Evolutionary conservation across 2,888 invertebrate species (phyloP).

Genomic region (Linnaemya tessellans): DNA sequence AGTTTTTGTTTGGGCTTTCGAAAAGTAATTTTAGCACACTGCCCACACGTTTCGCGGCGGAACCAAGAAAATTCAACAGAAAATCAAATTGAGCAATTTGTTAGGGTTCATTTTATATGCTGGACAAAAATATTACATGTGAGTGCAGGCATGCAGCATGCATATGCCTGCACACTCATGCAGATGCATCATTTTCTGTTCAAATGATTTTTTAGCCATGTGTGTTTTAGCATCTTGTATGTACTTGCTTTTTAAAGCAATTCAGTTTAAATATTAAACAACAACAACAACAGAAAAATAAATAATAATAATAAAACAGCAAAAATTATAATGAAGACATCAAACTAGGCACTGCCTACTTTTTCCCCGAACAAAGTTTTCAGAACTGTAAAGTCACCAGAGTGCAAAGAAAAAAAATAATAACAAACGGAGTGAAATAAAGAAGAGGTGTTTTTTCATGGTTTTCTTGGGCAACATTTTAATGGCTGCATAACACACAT

Average conservation of each 20-base stretch:
- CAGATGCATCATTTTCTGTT: slow-evolving; percentile 12
- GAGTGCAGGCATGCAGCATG: background rate
- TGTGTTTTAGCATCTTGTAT: slow-evolving; percentile 23
- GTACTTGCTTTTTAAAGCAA: slow-evolving; percentile 45
- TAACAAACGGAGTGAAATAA: background rate
- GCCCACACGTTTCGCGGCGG: slow-evolving; percentile 55
- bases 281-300: background rate
- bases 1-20: slow-evolving; percentile 13
- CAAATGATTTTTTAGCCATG: slow-evolving; percentile 26
- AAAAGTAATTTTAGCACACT: slow-evolving; percentile 69
- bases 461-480: slow-evolving; percentile 51
- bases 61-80: slow-evolving; percentile 47
- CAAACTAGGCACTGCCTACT: slow-evolving; percentile 69
- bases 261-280: slow-evolving; percentile 48
- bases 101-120: slow-evolving; percentile 68
- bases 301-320: too few species aligned
- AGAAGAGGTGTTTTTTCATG: slow-evolving; percentile 68
- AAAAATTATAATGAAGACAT: slow-evolving; percentile 61
- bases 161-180: background rate
- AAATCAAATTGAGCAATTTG: slow-evolving; percentile 71
- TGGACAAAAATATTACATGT: slow-evolving; percentile 58
- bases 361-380: slow-evolving; percentile 36
- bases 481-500: slow-evolving; percentile 33
- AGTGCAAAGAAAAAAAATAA: background rate
- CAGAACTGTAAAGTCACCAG: slow-evolving; percentile 45